Evolutionary conservation across 1,140 invertebrate genomes (phyloP).

Genomic region (Monochamus saltuarius): DNA sequence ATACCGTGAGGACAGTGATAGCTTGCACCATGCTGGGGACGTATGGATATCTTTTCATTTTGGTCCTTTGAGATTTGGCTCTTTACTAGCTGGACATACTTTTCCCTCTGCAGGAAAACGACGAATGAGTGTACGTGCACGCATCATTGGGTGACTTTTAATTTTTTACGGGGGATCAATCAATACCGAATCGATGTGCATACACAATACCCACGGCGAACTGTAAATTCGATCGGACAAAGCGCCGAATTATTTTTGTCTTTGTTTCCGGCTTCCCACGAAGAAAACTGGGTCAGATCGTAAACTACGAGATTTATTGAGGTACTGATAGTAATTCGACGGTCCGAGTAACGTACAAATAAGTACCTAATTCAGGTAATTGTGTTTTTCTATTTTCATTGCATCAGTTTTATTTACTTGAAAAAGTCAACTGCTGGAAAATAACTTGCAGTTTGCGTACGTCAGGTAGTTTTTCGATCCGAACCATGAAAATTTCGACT

Average conservation of each 20-base stretch:
- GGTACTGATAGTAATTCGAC: too few species aligned
- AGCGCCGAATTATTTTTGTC: conserved; percentile 5
- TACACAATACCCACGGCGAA: conserved; percentile 8
- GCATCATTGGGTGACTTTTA: not conserved
- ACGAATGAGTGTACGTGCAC: not conserved
- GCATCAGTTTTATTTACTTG: too few species aligned
- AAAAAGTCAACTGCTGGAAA: too few species aligned
- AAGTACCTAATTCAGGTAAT: too few species aligned
- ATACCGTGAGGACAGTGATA: conserved; percentile 78
- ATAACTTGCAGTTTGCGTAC: too few species aligned
- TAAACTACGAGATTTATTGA: too few species aligned
- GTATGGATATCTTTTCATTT: conserved; percentile 62
- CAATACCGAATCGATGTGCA: not conserved
- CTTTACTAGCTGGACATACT: conserved; percentile 52
- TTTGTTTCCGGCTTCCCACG: conserved; percentile 15
- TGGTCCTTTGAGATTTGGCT: conserved; percentile 47
- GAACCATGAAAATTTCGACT: too few species aligned
- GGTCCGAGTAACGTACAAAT: too few species aligned
- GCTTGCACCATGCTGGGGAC: conserved; percentile 76
- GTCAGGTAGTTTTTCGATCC: too few species aligned
- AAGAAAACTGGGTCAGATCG: not conserved
- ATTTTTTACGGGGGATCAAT: conserved; percentile 1
- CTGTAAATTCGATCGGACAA: conserved; percentile 11
- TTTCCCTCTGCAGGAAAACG: conserved; percentile 33
- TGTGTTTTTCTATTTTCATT: too few species aligned